Base-by-base conservation (phyloP, 2,888 invertebrate genomes). In the Ctenicera cuprea region DNA sequence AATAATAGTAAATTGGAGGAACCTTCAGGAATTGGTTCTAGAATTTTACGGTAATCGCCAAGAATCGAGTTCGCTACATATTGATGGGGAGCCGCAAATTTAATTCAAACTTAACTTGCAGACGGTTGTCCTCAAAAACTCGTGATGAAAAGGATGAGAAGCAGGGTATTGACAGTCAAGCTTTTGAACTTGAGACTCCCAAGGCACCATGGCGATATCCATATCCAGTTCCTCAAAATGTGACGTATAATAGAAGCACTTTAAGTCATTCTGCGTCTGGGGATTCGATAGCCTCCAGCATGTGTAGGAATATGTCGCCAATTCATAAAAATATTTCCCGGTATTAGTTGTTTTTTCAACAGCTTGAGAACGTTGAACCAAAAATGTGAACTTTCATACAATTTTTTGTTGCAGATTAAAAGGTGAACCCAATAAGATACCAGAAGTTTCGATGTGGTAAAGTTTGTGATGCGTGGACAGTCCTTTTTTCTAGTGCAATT, bases 201-300 rank as follows among this genome's bases (percentile, higher is more conserved):
- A 94, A 94, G 85, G 92, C 93, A 33, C 92, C 94, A 0, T 94
- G 94, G 94, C 89, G 92, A 79, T 94, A 94, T 85, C 93, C 93
- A 0, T 88, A 89, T 73, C 85, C 88, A 12, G 83, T 89, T 3
- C 77, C 84, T 1, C 86, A 87, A 72, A 84, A 38, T 30, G 9
- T 63, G 8, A 30, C 63, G 14, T 41, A 33, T 9, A 78, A 76
- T 61, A 78, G 67, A 45, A 75, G 76, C 43, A 70, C 67, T 20
- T 63, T 90, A 83, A 87, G 89, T 87, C 90, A 86, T 85, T 89
- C 88, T 83, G 87, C 87, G 87, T 92, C 82, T 82, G 81, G 82
- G 57, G 82, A 80, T 48, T 83, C 83, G 3, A 72, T 90, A 70
- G 90, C 90, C 20, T 92, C 92, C 59, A 91, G 91, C 82, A 88